Percentiles rank a stretch among this genome's conserved stretches.
phyloP scores from a whole-genome alignment of 2,113 vertebrate genomes.

The Nansenia antarctica region DNA sequence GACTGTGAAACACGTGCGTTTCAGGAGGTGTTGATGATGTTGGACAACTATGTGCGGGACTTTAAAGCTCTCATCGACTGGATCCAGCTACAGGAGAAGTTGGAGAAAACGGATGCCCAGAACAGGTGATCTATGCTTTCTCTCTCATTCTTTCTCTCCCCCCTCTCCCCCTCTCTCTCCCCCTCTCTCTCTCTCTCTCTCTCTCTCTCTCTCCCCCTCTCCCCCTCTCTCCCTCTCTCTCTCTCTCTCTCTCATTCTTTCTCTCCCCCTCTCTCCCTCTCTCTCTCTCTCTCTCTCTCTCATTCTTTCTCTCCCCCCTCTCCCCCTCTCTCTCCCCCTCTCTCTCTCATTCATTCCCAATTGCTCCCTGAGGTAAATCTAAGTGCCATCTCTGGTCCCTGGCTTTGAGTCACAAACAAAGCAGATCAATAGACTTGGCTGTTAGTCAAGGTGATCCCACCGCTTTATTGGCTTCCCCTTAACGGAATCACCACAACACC shows the following conservation, averaged over 20 bases:
- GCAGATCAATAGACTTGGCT: constrained; percentile 61
- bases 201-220: constrained; percentile 14
- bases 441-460: constrained; percentile 65
- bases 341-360: constrained; percentile 25
- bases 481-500: constrained; percentile 63
- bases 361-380: constrained; percentile 39
- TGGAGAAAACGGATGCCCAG: constrained; percentile 97
- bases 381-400: constrained; percentile 49
- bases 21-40: constrained; percentile 98
- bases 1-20: too few relatives aligned
- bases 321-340: constrained; percentile 14
- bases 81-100: constrained; percentile 98
- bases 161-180: background rate
- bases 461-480: constrained; percentile 70
- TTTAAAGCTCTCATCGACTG: constrained; percentile 99
- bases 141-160: background rate
- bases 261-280: background rate
- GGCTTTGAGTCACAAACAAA: constrained; percentile 56
- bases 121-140: constrained; percentile 82
- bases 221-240: constrained; percentile 38
- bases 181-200: constrained; percentile 11
- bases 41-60: constrained; percentile 97
- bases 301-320: too few relatives aligned
- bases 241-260: background rate
- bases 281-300: background rate